Evolutionary conservation across 1,140 invertebrate species (phyloP), one percentile per base, ranked within the genome.

Genomic region (Scaptomyza montana): DNA sequence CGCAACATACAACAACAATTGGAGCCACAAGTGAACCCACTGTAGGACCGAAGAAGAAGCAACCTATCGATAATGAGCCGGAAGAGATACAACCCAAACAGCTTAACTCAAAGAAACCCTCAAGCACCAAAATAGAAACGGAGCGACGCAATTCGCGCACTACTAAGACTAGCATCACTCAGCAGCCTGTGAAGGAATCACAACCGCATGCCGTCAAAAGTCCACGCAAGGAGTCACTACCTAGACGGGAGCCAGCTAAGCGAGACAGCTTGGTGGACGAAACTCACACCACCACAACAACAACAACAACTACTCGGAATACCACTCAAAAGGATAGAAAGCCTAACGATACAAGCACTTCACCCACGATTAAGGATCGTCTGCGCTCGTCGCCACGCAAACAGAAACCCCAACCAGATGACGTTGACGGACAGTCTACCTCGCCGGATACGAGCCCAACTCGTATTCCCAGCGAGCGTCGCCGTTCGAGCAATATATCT

Each of bases 401-500:
- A 25, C 78, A 70, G 9, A 82, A 89, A 21, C 57, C 72, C 0
- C 62, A 77, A 25, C 33, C 77, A 5, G 89, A 90, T 45, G 62
- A 89, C 10, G 67, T 89, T 13, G 89, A 90, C 13, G 78, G 74
- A 0, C 54, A 85, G 30, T 81, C 78, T 10, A 76, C 82, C 8
- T 91, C 90, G 5, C 84, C 84, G n/a, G 90, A 90, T 36, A 60
- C 49, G 5, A 91, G 90, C 46, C 90, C 90, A 0, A 67, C 70
- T 7, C 77, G 90, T 33, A 36, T 74, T 12, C 57, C 73, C n/a
- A 82, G 46, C 28, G 90, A 91, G 63, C 90, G 90, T 9, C 84
- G 90, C 3, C 87, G 90, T 10, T 91, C 90, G 0, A 91, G 90
- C 57, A 91, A 91, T 28, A 91, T 91, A 16, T 91, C 90, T 0